Conservation (phyloP, 64 coral and sea anemone genomes). For the Dendrophyllia cribrosa region DNA sequence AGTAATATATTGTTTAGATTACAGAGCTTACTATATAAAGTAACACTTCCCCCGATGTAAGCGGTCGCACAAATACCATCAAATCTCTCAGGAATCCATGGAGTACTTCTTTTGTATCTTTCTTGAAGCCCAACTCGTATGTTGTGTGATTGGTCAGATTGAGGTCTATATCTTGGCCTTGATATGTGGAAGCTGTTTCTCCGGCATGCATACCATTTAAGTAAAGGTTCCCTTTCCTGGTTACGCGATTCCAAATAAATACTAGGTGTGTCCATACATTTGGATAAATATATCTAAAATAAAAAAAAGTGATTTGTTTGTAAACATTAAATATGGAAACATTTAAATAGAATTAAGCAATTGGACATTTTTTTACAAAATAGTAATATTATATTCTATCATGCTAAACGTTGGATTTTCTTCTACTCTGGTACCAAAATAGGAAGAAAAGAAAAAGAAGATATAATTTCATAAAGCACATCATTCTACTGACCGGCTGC, state of each 20-base stretch:
- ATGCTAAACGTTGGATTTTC: no score
- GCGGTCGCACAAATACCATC: constrained; percentile 42
- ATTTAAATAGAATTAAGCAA: no score
- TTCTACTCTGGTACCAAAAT: no score
- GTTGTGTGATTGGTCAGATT: constrained; percentile 60
- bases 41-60: constrained; percentile 23
- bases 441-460: no score
- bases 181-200: not conserved
- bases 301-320: no score
- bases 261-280: constrained; percentile 29
- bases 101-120: constrained; percentile 57
- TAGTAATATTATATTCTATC: no score
- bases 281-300: not conserved
- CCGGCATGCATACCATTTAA: not conserved
- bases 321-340: no score
- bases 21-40: constrained; percentile 59
- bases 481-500: not conserved
- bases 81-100: constrained; percentile 79
- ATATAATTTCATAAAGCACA: no score
- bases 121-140: constrained; percentile 83
- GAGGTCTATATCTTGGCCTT: constrained; percentile 14
- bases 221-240: constrained; percentile 15
- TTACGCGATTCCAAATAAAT: constrained; percentile 48
- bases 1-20: not conserved
- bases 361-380: no score